Base-by-base conservation (phyloP, 2,113 vertebrate species). In the Caretta caretta region DNA sequence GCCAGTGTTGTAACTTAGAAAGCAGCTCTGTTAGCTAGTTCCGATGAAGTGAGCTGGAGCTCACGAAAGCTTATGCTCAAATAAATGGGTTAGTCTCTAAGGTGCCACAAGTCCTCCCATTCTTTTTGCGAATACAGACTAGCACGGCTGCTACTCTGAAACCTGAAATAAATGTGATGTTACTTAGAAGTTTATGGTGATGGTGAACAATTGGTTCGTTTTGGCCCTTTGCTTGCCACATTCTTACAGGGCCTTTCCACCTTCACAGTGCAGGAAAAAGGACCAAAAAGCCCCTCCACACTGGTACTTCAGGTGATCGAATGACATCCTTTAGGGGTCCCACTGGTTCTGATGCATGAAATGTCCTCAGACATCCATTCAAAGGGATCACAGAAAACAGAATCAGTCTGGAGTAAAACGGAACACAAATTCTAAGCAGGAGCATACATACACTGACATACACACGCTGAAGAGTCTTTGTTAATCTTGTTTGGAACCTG, bases 321-420 rank as follows among this genome's bases (percentile, higher is more conserved):
- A 76, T 59, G 8, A 50, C 53, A 48, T 31, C 50, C 29, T 25
- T 57, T 13, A 53, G 9, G 38, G 62, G 78, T 20, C 25, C 38
- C 49, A 29, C n/a, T 87, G 53, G 0, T 17, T 50, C 88, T 49
- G 59, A 1, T 0, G 50, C 72, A 49, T 80, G 14, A 1, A 0
- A n/a, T 17, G 27, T 20, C 48, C 22, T 69, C 0, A 0, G 53
- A 87, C 24, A 4, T 1, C 46, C 9, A 13, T 12, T 5, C 1
- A 17, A 27, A 48, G 24, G 35, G 24, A 1, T 5, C 3, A 2
- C 50, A 38, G 38, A 72, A 20, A 35, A 72, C 19, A 38, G 65
- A 72, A 38, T 72, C 19, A 2, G 10, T 72, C 65, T 11, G 19
- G 65, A 19, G 19, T 72, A 22, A 72, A 38, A 38, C 6, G 2